These are phyloP conservation scores for Calvadosia cruxmelitensis DNA, from an alignment of 30 jellyfish, hydroid and myxozoan genomes.

Conservation along the genomic window DNA sequence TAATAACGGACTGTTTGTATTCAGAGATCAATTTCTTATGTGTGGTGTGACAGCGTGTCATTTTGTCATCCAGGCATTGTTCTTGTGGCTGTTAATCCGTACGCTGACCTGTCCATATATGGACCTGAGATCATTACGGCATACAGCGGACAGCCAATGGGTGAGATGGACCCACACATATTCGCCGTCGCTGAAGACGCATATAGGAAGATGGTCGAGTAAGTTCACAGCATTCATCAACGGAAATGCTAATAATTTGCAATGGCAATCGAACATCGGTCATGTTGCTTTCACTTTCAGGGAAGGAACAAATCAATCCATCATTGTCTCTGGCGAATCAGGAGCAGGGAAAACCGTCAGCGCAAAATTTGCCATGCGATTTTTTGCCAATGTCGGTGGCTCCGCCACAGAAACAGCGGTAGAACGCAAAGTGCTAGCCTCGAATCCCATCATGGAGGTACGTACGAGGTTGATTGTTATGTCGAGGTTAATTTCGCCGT, in stretches of 20 bases:
- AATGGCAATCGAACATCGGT: background rate
- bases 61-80: slow-evolving; percentile 87
- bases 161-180: slow-evolving; percentile 93
- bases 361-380: slow-evolving; percentile 90
- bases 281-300: slow-evolving; percentile 7
- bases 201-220: slow-evolving; percentile 70
- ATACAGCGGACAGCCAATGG: slow-evolving; percentile 69
- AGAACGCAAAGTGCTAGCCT: slow-evolving; percentile 85
- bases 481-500: no score
- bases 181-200: slow-evolving; percentile 97
- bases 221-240: background rate
- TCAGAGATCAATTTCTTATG: no score
- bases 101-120: slow-evolving; percentile 62
- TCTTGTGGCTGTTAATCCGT: slow-evolving; percentile 82
- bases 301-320: slow-evolving; percentile 64
- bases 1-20: no score
- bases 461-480: no score
- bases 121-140: slow-evolving; percentile 88
- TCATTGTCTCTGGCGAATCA: slow-evolving; percentile 89
- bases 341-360: slow-evolving; percentile 96
- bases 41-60: no score
- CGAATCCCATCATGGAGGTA: slow-evolving; percentile 98
- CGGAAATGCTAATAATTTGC: background rate
- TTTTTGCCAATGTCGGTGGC: slow-evolving; percentile 94
- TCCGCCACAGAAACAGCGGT: slow-evolving; percentile 69